Evolutionary conservation across 2,113 vertebrate genomes (phyloP), one percentile per base, ranked within the genome.

Genomic region (Orientallactaga bullata): DNA sequence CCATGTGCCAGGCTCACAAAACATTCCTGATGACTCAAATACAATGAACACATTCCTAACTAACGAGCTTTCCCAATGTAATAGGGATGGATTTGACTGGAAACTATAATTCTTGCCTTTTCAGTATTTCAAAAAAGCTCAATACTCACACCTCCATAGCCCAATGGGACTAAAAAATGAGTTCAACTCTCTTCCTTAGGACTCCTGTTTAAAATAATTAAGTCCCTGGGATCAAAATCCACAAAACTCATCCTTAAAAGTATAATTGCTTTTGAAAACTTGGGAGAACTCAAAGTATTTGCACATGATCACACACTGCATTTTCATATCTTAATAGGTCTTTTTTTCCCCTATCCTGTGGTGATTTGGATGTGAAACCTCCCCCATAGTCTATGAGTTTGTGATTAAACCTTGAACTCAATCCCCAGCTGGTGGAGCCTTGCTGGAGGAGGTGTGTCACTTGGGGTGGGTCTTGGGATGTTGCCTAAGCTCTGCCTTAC

Each of bases 171-270:
- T 73, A 4, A 13, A 87, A 96, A 93, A 85, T 77, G 42, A 95
- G 85, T 81, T 95, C 23, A 89, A 58, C 61, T 85, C 78, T 90
- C 85, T 95, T 76, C 61, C 65, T n/a, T 2, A 71, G 66, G 85
- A 85, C 39, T 87, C 32, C 72, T 69, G 17, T 85, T 93, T 90
- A 68, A 47, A 92, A 80, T 95, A 93, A 96, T 92, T 92, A 73
- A 39, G 17, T 91, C 51, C 83, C 63, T 18, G 76, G 55, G 79
- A 93, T 94, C 12, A 93, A 96, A 89, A 93, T 73, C 39, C 63
- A 90, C 63, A 90, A 82, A 95, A 95, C 37, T 93, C 80, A 76
- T 85, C 58, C 63, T 89, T 77, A 94, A 51, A 89, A 47, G 42
- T 88, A 81, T 85, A 89, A 94, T 30, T 81, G 91, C 18, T 30